phyloP scores from a whole-genome alignment of 2,113 vertebrate genomes.

The Carollia perspicillata region DNA sequence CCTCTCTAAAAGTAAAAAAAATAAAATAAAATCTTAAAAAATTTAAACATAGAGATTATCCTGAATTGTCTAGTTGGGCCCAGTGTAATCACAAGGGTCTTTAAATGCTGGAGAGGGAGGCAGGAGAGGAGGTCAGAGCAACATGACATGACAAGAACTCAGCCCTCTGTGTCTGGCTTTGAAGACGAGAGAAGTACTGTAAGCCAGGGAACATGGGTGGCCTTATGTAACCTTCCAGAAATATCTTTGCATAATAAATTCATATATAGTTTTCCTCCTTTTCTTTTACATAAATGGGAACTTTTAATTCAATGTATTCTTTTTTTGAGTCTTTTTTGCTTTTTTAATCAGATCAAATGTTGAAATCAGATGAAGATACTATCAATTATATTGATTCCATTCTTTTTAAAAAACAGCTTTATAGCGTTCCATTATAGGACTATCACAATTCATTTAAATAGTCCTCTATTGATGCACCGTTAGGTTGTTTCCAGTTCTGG shows the following conservation, averaged over 20 bases:
- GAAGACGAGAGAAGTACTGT: background rate
- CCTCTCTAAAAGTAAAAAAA: no score
- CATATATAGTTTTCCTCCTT: background rate
- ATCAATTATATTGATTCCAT: background rate
- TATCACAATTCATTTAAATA: background rate
- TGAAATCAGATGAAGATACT: background rate
- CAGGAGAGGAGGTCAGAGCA: background rate
- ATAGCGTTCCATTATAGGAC: background rate
- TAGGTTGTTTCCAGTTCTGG: slow-evolving; percentile 12
- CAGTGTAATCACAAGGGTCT: background rate
- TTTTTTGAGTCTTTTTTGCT: background rate
- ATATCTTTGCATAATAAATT: background rate
- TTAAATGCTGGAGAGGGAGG: background rate
- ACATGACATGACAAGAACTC: background rate
- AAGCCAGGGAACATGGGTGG: background rate
- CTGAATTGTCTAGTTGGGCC: background rate
- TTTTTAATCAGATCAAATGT: slow-evolving; percentile 15
- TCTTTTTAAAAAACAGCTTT: background rate
- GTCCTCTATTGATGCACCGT: background rate
- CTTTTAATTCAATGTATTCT: background rate
- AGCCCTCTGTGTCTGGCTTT: background rate
- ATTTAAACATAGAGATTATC: background rate
- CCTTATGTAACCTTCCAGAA: background rate
- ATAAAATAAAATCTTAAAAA: no score
- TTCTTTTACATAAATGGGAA: slow-evolving; percentile 15